Base-by-base conservation (phyloP, 2,797 vertebrate genomes). In the Macrochelys suwanniensis region DNA sequence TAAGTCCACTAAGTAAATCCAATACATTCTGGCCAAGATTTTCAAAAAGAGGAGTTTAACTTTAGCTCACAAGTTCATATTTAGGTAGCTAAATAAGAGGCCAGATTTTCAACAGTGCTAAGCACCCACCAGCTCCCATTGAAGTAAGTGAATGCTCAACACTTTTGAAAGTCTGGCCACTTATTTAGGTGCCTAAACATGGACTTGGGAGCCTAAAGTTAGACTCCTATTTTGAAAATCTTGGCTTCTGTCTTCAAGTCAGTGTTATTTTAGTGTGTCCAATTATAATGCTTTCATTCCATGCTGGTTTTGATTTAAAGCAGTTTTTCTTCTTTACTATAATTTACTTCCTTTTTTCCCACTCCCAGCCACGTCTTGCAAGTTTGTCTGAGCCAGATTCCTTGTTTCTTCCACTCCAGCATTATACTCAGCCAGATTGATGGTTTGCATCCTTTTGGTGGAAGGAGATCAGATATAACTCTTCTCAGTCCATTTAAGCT, bases 181-280 rank as follows among this genome's bases (percentile, higher is more conserved):
- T 80, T 68, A 33, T 68, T 19, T 80, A 54, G 79, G 83, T 15
- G 15, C 42, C 88, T 49, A 95, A 95, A 94, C 61, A 95, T 0
- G 90, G 84, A 59, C 83, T 28, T 23, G 12, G 31, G 53, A 0
- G 16, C 12, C 81, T 91, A 16, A 91, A 93, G 33, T 84, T 85
- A 88, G 59, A 51, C 33, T 82, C 11, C 0, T 12, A 26, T 78
- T 93, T 76, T 71, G 56, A 59, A 87, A 93, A 54, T 19, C 82
- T 80, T 74, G 37, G 33, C 21, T 93, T 54, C 85, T 94, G 77
- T 56, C 80, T 84, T 89, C 51, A 82, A 28, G 74, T 5, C 3
- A 90, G 31, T 5, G 88, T 80, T 95, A 89, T 68, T 93, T 95
- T 28, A 74, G 71, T 45, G 56, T 26, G 50, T 96, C 53, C 76